Conservation (phyloP, 2,888 invertebrate species). For the Caprella mutica region DNA sequence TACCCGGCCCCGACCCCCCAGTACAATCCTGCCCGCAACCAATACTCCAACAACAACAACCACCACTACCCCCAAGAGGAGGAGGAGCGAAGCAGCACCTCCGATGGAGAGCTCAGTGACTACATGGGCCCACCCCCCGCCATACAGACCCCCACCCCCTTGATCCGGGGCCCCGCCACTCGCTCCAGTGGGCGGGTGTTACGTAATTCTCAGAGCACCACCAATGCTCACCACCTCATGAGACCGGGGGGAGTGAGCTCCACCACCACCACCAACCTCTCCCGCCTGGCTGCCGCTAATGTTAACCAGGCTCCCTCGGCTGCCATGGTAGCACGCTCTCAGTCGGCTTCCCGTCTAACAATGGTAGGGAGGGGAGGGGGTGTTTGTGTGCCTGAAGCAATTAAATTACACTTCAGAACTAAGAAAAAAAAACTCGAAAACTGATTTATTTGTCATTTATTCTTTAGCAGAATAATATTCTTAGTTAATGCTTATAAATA, state of each 20-base stretch:
- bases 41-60: too few relatives aligned
- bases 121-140: slow-evolving; percentile 24
- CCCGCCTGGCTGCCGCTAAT: slow-evolving; percentile 15
- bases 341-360: slow-evolving; percentile 29
- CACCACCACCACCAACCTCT: slow-evolving; percentile 14
- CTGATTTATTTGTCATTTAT: too few relatives aligned
- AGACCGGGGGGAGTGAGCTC: background rate
- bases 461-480: too few relatives aligned
- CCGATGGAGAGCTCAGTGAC: slow-evolving; percentile 31
- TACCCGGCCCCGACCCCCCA: background rate
- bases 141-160: background rate
- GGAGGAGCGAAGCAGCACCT: slow-evolving; percentile 26
- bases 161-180: slow-evolving; percentile 9
- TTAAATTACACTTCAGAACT: too few relatives aligned
- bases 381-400: too few relatives aligned
- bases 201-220: slow-evolving; percentile 26
- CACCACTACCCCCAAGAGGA: too few relatives aligned
- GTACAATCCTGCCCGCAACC: too few relatives aligned
- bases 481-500: too few relatives aligned
- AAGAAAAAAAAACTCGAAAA: too few relatives aligned
- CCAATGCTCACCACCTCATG: slow-evolving; percentile 18
- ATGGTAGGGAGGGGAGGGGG: slow-evolving; percentile 29
- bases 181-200: slow-evolving; percentile 26
- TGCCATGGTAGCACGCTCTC: slow-evolving; percentile 27
- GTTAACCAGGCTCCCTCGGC: slow-evolving; percentile 17